Evolutionary conservation across 2,113 vertebrate genomes (phyloP).

Genomic region (Dinomys branickii): DNA sequence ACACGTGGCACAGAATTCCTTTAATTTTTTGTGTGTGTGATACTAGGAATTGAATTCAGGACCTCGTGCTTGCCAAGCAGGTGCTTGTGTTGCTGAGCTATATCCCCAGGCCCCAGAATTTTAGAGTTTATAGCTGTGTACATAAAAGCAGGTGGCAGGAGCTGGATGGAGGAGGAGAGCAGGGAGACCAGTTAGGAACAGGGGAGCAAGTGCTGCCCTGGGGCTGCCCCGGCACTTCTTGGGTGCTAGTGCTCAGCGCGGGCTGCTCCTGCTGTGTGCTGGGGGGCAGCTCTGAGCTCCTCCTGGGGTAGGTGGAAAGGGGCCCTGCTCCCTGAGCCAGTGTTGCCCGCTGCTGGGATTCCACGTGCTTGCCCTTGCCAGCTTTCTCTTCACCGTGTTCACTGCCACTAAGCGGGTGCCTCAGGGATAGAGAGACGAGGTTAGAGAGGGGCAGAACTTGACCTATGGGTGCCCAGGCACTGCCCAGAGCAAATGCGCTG

Average conservation of each 20-base stretch:
- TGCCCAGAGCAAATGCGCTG: fast-evolving
- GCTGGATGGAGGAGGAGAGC: neutral
- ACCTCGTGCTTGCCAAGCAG: too few species aligned
- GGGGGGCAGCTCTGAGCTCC: neutral
- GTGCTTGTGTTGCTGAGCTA: too few species aligned
- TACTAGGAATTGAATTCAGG: too few species aligned
- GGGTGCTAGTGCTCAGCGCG: neutral
- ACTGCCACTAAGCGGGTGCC: neutral
- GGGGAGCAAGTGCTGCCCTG: fast-evolving
- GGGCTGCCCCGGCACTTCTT: neutral
- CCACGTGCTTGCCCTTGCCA: fast-evolving
- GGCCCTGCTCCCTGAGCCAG: fast-evolving
- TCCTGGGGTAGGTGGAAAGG: neutral
- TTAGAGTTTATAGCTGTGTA: neutral
- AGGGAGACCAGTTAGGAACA: fast-evolving
- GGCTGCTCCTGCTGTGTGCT: fast-evolving
- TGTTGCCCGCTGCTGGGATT: fast-evolving
- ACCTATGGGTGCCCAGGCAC: neutral
- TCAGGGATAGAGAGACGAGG: neutral
- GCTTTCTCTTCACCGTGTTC: too few species aligned
- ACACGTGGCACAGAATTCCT: neutral
- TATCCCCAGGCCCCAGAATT: neutral
- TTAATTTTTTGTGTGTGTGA: too few species aligned
- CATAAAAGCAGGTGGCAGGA: neutral
- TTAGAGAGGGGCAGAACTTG: fast-evolving